Evolutionary conservation across 2,888 invertebrate species (phyloP), one percentile per base, ranked within the genome.

Genomic region (Erpobdella octoculata): DNA sequence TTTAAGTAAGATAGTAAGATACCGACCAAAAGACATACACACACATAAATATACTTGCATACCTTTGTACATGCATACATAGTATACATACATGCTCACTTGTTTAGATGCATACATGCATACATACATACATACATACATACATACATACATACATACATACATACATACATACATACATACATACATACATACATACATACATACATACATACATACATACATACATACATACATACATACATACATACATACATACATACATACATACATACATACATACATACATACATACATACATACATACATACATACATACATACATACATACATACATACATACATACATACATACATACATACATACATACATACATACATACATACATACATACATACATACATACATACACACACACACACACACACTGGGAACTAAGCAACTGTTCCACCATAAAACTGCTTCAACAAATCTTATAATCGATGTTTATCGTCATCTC

Each of bases 241-340:
- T 15, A 38, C 41, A n/a, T 21, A 67, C 28, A n/a, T 21, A 46
- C 41, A n/a, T 21, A 67, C 28, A 3, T 21, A 67, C 41, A 41
- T 37, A 67, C 28, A n/a, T 67, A 41, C 31, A 70, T 58, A 71
- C 37, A 71, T 67, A 71, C 18, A 38, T 67, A 69, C 21, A 71
- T 37, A 71, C 33, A 68, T 28, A 68, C 53, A 68, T 59, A 68
- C 53, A 21, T 59, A 59, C n/a, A 36, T 68, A 5, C 21, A 61
- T 61, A 21, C 28, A 70, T 37, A 38, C 62, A 62, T 28, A 62
- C 61, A 61, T 6, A 59, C 61, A 61, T 37, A n/a, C n/a, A 38
- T 21, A 33, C 65, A 71, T 46, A 9, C 35, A 46, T 66, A 33
- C 28, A 71, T 41, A 31, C 48, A 71, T 33, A 31, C 35, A 71